Percentiles rank a stretch among this genome's conserved stretches.
phyloP scores from a whole-genome alignment of 2,797 vertebrate species.

The Lutjanus argentimaculatus region DNA sequence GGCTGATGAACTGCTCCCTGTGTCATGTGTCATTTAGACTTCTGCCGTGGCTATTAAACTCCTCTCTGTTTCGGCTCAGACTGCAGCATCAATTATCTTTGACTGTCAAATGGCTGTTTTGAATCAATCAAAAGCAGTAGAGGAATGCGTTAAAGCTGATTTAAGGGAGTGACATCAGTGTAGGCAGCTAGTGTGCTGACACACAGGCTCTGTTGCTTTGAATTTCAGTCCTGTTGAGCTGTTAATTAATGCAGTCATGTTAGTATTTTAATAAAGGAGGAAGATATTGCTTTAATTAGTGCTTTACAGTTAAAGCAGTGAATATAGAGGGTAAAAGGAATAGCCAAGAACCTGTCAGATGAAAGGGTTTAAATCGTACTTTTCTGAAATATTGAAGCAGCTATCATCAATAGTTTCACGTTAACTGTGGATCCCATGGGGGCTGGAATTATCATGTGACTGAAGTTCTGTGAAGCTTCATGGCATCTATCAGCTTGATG shows the following conservation, averaged over 20 bases:
- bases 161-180: not conserved
- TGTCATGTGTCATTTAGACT: slow-evolving; percentile 23
- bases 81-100: slow-evolving; percentile 2
- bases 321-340: not conserved
- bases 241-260: slow-evolving; percentile 9
- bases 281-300: slow-evolving; percentile 19
- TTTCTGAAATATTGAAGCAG: not conserved
- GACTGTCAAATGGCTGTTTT: slow-evolving; percentile 5
- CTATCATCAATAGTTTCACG: not conserved
- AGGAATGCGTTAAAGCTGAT: not conserved
- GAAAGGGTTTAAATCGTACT: not conserved
- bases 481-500: not conserved
- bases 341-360: not conserved
- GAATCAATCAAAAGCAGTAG: slow-evolving; percentile 7
- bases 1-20: slow-evolving; percentile 22
- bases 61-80: not conserved
- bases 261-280: not conserved
- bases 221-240: not conserved
- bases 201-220: not conserved
- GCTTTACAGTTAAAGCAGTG: not conserved
- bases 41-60: not conserved
- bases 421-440: not conserved
- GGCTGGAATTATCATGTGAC: not conserved
- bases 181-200: not conserved
- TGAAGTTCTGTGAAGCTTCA: not conserved